phyloP scores from a whole-genome alignment of 2,113 vertebrate species.

The Cyanoderma ruficeps region DNA sequence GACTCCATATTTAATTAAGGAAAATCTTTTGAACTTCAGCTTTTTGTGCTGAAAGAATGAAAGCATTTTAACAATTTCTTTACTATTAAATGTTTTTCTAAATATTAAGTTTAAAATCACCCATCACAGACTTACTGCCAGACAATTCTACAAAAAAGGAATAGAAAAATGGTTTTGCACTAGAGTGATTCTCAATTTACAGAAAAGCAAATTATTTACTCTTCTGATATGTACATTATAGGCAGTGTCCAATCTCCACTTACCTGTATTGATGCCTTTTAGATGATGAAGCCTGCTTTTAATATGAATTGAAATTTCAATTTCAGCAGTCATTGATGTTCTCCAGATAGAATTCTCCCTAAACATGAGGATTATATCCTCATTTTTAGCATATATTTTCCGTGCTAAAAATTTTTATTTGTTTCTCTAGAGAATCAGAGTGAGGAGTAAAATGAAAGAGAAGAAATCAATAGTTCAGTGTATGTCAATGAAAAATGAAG shows the following conservation, averaged over 20 bases:
- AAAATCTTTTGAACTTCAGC: neutral
- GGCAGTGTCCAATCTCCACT: neutral
- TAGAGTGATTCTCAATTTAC: neutral
- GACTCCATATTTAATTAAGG: neutral
- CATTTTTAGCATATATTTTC: neutral
- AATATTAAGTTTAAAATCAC: neutral
- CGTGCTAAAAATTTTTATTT: neutral
- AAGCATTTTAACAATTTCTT: neutral
- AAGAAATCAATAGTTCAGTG: neutral
- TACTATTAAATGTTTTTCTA: neutral
- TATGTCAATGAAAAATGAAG: neutral
- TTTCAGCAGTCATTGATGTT: neutral
- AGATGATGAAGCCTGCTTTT: neutral
- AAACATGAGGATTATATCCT: neutral
- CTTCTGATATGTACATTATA: neutral
- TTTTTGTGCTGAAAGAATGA: neutral
- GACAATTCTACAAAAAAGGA: neutral
- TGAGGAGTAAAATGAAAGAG: neutral
- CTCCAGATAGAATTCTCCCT: neutral
- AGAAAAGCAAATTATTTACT: neutral
- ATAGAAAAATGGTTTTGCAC: neutral
- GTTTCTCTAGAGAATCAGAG: neutral
- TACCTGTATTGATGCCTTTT: neutral
- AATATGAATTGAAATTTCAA: neutral
- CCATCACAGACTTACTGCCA: neutral